Base-by-base conservation (phyloP, 2,113 vertebrate species). In the Emydura subglobosa region DNA sequence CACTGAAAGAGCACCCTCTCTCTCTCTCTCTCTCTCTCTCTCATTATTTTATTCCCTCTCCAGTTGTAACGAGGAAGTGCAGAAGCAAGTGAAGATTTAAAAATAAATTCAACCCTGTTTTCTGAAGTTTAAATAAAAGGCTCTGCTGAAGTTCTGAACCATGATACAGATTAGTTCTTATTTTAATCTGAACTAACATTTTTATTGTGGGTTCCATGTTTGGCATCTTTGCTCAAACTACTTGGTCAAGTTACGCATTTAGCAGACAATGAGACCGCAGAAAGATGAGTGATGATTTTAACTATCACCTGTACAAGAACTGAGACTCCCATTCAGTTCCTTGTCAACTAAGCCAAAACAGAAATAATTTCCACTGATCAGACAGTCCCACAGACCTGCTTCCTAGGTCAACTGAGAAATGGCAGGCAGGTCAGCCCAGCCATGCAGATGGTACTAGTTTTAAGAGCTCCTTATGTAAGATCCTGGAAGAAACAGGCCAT, bases 31-130 rank as follows among this genome's bases (percentile, higher is more conserved):
- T 84, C 57, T 91, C 50, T 42, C 6, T 86, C 47, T 93, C 85
- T 82, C 47, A 94, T 74, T 17, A 86, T 79, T 94, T 92, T 82
- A 96, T 91, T 89, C 93, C 27, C 72, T 85, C 94, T 91, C 49
- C 39, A 44, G 42, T 47, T 47, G 74, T 78, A 78, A 78, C 13
- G 42, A 27, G 39, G 11, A 44, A n/a, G 6, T 76, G 39, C 42
- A 44, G 21, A 44, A 44, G n/a, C 72, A 76, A 76, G 44, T 47
- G 5, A 78, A 78, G 47, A 78, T 47, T 27, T 14, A 78, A 78
- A 27, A 25, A 47, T 47, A 78, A 16, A 27, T 76, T 76, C 39
- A 76, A 44, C 42, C 11, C 42, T 13, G 24, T 14, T 13, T 47
- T 47, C 12, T 44, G 42, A 78, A 78, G 72, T 47, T 78, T 78